These are phyloP conservation scores for Phaethon lepturus DNA, from an alignment of 2,113 vertebrate species.

Conservation along the genomic window DNA sequence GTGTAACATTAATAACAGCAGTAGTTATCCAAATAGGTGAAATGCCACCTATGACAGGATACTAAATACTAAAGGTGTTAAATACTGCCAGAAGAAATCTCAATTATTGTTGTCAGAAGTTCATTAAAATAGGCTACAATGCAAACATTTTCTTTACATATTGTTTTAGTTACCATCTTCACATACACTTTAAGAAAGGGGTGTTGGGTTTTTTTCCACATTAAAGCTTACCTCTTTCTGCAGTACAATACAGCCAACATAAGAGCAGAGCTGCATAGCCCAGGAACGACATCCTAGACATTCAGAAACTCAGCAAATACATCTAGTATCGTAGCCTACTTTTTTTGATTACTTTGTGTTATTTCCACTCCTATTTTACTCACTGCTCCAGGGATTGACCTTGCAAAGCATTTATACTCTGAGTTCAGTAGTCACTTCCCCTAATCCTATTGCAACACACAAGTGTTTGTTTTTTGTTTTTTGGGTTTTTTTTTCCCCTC, in stretches of 20 bases:
- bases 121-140: neutral
- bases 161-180: neutral
- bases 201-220: neutral
- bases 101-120: neutral
- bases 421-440: slow-evolving; percentile 60
- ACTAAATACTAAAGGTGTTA: neutral
- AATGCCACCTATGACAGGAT: neutral
- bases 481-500: neutral
- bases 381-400: neutral
- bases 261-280: slow-evolving; percentile 27
- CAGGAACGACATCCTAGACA: slow-evolving; percentile 20
- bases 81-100: neutral
- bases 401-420: slow-evolving; percentile 52
- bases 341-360: neutral
- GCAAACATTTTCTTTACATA: neutral
- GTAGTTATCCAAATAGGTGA: neutral
- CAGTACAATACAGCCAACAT: slow-evolving; percentile 31
- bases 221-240: slow-evolving; percentile 56
- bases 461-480: neutral
- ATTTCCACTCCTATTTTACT: neutral
- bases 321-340: neutral
- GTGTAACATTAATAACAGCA: neutral
- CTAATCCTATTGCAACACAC: slow-evolving; percentile 66
- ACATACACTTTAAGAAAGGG: neutral
- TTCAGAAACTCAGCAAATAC: neutral